These are phyloP conservation scores for Tenrec ecaudatus DNA, from an alignment of 2,113 vertebrate genomes.

Conservation along the genomic window DNA sequence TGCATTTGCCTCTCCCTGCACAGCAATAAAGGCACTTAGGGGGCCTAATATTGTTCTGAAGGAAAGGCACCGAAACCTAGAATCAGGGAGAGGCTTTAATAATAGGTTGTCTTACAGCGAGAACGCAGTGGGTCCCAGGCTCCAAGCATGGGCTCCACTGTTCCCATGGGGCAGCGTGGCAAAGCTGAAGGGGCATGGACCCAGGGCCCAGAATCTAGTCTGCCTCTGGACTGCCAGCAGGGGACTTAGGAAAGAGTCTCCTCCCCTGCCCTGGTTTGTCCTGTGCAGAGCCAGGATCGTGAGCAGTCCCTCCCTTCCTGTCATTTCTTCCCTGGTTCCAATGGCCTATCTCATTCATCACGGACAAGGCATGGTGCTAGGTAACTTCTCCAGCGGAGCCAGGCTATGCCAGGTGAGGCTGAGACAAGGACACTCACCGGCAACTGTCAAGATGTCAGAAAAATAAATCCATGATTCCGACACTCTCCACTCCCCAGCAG, in stretches of 20 bases:
- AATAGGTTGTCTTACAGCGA: constrained; percentile 75
- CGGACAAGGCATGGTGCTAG: neutral
- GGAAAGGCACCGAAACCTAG: constrained; percentile 68
- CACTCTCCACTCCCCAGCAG: neutral
- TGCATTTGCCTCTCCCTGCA: constrained; percentile 61
- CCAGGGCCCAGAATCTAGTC: neutral
- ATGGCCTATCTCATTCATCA: neutral
- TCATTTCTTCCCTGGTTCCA: neutral
- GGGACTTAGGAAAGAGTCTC: neutral
- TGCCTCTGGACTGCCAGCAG: fast-evolving
- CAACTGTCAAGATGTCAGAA: constrained; percentile 64
- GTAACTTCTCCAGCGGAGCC: constrained; percentile 33
- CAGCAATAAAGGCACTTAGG: constrained; percentile 66
- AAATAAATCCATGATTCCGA: constrained; percentile 28
- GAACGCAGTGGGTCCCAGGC: constrained; percentile 70
- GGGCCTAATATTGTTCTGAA: constrained; percentile 64
- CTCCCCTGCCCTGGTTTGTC: neutral
- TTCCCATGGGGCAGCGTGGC: neutral
- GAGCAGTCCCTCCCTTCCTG: neutral
- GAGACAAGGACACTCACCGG: constrained; percentile 30
- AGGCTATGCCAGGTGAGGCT: constrained; percentile 6
- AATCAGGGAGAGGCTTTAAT: constrained; percentile 69
- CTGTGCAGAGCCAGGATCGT: neutral
- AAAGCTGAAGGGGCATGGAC: no score
- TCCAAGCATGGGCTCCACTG: constrained; percentile 61